Percentiles rank a stretch among this genome's conserved stretches.
These are phyloP conservation scores for Pomatostomus ruficeps DNA, from an alignment of 2,113 vertebrate species.

Conservation along the genomic window DNA sequence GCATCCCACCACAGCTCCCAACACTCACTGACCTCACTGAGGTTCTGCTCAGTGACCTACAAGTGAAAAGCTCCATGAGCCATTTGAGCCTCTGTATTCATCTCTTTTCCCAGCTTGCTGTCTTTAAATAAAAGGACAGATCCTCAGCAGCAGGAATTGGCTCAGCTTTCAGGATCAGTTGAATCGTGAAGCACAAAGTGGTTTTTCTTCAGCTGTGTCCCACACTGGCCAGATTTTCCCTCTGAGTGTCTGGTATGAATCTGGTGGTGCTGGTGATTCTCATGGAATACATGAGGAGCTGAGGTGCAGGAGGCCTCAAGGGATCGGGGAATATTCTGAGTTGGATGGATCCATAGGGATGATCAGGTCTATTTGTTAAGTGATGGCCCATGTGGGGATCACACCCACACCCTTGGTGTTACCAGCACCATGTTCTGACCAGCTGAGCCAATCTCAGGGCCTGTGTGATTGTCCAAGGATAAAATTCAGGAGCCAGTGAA, in stretches of 20 bases:
- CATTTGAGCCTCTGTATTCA: slow-evolving; percentile 16
- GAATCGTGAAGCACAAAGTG: background rate
- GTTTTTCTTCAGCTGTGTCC: background rate
- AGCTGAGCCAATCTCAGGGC: background rate
- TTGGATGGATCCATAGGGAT: background rate
- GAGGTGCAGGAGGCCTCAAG: background rate
- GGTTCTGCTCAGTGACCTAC: slow-evolving; percentile 23
- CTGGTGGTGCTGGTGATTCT: background rate
- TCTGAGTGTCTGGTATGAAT: background rate
- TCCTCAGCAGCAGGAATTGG: slow-evolving; percentile 3
- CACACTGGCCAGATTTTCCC: background rate
- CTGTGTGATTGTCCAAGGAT: background rate
- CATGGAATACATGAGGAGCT: background rate
- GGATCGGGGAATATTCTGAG: background rate
- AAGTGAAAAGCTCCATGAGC: slow-evolving; percentile 17
- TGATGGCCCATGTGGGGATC: background rate
- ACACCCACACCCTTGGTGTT: background rate
- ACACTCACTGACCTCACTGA: background rate
- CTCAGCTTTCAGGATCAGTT: background rate
- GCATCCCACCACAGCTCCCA: background rate
- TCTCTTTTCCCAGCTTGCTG: background rate
- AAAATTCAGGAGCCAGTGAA: background rate
- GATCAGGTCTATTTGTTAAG: background rate
- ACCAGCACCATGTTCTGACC: background rate
- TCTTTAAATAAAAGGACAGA: background rate